Conservation (phyloP, 2,888 invertebrate species). For the Pharmacophagus antenor region DNA sequence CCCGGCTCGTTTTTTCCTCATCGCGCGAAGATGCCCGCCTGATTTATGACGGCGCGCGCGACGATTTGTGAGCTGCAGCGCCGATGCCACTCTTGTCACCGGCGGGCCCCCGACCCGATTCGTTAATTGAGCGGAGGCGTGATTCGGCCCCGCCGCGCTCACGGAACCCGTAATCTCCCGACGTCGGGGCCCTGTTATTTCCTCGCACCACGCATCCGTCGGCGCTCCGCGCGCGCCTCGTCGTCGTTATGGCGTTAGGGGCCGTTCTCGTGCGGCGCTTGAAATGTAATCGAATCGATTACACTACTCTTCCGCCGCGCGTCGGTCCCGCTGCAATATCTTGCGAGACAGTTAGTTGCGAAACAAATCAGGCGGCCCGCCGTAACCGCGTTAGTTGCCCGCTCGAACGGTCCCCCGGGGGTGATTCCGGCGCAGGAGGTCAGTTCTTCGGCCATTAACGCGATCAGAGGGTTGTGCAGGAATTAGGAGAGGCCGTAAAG, state of each 20-base stretch:
- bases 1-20: slow-evolving; percentile 72
- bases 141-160: slow-evolving; percentile 64
- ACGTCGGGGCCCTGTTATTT: slow-evolving; percentile 41
- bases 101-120: slow-evolving; percentile 63
- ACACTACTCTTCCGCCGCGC: no score
- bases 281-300: background rate
- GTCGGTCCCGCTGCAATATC: background rate
- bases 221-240: slow-evolving; percentile 25
- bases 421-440: slow-evolving; percentile 67
- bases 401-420: slow-evolving; percentile 65
- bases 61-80: slow-evolving; percentile 80
- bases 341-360: slow-evolving; percentile 31
- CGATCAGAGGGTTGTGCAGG: slow-evolving; percentile 64
- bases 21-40: slow-evolving; percentile 71
- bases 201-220: slow-evolving; percentile 36
- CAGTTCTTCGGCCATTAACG: slow-evolving; percentile 78
- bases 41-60: slow-evolving; percentile 73
- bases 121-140: slow-evolving; percentile 71
- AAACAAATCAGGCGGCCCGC: slow-evolving; percentile 48
- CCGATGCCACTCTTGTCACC: slow-evolving; percentile 78
- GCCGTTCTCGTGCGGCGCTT: background rate
- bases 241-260: slow-evolving; percentile 27
- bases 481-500: slow-evolving; percentile 71
- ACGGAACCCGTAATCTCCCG: slow-evolving; percentile 57
- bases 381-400: slow-evolving; percentile 52